Evolutionary conservation across 2,797 vertebrate genomes (phyloP), one percentile per base, ranked within the genome.

Genomic region (Gila robusta): DNA sequence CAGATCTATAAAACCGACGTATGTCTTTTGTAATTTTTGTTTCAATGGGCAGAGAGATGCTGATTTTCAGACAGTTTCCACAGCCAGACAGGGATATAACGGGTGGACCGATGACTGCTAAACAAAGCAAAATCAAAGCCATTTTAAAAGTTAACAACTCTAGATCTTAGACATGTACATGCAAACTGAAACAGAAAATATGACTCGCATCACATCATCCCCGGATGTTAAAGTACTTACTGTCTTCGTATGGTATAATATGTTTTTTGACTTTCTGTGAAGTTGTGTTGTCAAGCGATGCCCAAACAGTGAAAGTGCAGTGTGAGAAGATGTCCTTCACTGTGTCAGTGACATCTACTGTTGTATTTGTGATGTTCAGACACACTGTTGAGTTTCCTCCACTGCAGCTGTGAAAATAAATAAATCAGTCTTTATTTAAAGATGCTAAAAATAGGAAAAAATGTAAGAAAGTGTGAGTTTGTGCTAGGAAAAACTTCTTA

Each of bases 91-190:
- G 71, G 10, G 86, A 86, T 1, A 94, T 3, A 0, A 4, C 0
- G 2, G 94, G 93, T 52, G 93, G 88, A 69, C 86, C 88, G n/a
- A 95, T 90, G 70, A 4, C 69, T 12, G 93, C 95, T 95, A n/a
- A 26, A 78, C 6, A 66, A 37, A 84, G 37, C 9, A 88, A 28
- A 85, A 44, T 59, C 26, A n/a, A 17, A 84, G 9, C 54, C 64
- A 32, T 12, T 47, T 23, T 28, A 32, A 8, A 64, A 66, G 2
- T 23, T 1, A 66, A 19, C 26, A 21, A 66, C 6, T 21, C 6
- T 3, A 14, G 17, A 16, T 37, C 52, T 21, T 17, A 78, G 28
- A n/a, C 23, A 21, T 37, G 47, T 8, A 79, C 14, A 79, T 19
- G 35, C 4, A 62, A 32, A 67, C n/a, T 23, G 28, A 77, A 7